Percentiles rank a stretch among this genome's conserved stretches.
These are phyloP conservation scores for Falco biarmicus DNA, from an alignment of 2,797 vertebrate species.

Conservation along the genomic window DNA sequence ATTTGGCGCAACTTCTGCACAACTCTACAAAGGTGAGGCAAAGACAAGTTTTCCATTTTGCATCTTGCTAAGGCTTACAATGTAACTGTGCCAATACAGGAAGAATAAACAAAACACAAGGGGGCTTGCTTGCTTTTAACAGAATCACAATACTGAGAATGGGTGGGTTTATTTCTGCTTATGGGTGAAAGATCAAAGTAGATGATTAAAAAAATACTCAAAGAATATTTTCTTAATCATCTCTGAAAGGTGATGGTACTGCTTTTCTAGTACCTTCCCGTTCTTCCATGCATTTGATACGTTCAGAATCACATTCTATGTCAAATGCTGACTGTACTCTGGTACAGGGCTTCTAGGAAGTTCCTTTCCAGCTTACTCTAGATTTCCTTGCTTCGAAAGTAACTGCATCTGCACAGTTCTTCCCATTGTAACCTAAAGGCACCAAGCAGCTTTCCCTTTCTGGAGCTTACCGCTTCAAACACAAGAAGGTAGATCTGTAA, in stretches of 20 bases:
- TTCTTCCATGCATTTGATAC: neutral
- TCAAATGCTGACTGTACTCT: neutral
- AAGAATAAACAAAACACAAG: neutral
- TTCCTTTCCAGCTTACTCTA: neutral
- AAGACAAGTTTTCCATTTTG: neutral
- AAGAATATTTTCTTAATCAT: too few relatives aligned
- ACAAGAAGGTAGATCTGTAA: neutral
- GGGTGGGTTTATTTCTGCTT: neutral
- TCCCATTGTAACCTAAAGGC: neutral
- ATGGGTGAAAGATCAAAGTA: neutral
- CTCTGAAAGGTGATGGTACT: neutral
- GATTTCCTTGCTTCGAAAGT: neutral
- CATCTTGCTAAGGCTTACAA: neutral
- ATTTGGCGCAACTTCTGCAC: neutral
- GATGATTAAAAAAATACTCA: neutral
- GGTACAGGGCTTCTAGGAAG: neutral
- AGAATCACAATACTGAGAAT: neutral
- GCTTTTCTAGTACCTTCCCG: neutral
- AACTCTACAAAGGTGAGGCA: too few relatives aligned
- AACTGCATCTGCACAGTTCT: neutral
- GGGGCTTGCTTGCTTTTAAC: neutral
- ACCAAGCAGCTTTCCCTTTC: neutral
- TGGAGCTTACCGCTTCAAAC: neutral
- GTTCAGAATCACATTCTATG: neutral
- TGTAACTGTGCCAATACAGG: fast-evolving